Percentiles rank a stretch among this genome's conserved stretches.
These are phyloP conservation scores for Morpho helenor DNA, from an alignment of 2,888 invertebrate genomes.

Conservation along the genomic window DNA sequence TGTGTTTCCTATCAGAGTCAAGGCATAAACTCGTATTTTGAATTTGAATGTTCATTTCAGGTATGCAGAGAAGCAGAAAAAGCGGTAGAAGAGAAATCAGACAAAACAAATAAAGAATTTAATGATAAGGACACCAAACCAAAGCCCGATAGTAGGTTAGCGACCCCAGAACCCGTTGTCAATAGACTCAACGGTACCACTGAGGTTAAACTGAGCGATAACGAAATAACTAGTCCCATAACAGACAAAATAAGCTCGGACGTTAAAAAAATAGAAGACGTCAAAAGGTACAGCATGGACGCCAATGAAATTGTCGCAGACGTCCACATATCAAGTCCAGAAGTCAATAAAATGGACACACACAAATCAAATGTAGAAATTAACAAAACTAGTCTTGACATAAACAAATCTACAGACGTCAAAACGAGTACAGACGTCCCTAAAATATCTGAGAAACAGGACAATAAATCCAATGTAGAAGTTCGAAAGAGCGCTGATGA, in stretches of 20 bases:
- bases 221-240: conserved; percentile 27
- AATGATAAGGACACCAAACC: conserved; percentile 35
- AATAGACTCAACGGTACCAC: conserved; percentile 27
- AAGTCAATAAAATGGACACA: conserved; percentile 5
- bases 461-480: conserved; percentile 22
- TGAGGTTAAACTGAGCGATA: conserved; percentile 34
- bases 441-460: conserved; percentile 8
- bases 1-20: no score
- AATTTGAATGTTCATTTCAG: conserved; percentile 32
- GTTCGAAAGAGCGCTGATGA: conserved; percentile 28
- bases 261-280: conserved; percentile 20
- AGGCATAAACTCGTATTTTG: no score
- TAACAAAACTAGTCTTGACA: conserved; percentile 11
- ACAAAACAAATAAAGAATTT: conserved; percentile 35
- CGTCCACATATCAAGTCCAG: background rate
- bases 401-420: conserved; percentile 4
- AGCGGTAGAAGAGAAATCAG: conserved; percentile 58
- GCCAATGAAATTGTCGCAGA: conserved; percentile 9
- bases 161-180: conserved; percentile 27
- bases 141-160: conserved; percentile 37
- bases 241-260: conserved; percentile 18
- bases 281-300: conserved; percentile 12
- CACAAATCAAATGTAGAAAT: conserved; percentile 15
- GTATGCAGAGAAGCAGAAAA: conserved; percentile 70
- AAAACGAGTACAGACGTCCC: conserved; percentile 14